A percentile compares a stretch with the other conserved stretches of the same genome.
Conservation (phyloP, 2,113 vertebrate genomes). For the Amia ocellicauda region DNA sequence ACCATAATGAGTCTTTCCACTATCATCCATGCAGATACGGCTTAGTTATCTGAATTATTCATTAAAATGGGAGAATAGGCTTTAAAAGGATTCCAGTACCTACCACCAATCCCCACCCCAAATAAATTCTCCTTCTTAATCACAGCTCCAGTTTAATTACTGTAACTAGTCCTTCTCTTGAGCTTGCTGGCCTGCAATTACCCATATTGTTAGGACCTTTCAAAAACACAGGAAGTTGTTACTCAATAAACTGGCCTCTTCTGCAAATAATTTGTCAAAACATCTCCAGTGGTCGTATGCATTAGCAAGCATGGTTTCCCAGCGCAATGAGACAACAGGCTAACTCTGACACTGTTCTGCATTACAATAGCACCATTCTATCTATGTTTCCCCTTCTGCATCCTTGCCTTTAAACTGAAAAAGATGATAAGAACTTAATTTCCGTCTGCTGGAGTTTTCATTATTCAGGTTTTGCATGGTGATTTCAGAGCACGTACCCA, state of each 20-base stretch:
- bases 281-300: too few relatives aligned
- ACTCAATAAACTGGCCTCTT: not conserved
- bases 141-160: slow-evolving; percentile 13
- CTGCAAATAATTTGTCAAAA: too few relatives aligned
- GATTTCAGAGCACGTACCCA: too few relatives aligned
- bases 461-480: too few relatives aligned
- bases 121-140: slow-evolving; percentile 4
- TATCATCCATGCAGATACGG: slow-evolving; percentile 28
- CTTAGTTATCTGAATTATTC: slow-evolving; percentile 30
- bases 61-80: slow-evolving; percentile 20
- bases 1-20: slow-evolving; percentile 36
- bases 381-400: too few relatives aligned
- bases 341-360: not conserved
- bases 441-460: too few relatives aligned
- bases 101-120: slow-evolving; percentile 1
- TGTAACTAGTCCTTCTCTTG: slow-evolving; percentile 4
- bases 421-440: too few relatives aligned
- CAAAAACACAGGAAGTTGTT: not conserved
- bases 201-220: not conserved
- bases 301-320: too few relatives aligned
- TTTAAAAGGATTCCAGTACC: slow-evolving; percentile 19
- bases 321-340: too few relatives aligned
- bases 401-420: too few relatives aligned
- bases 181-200: not conserved
- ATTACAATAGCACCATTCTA: not conserved